phyloP scores from a whole-genome alignment of 2,888 invertebrate genomes.

The Drosophila algonquin region DNA sequence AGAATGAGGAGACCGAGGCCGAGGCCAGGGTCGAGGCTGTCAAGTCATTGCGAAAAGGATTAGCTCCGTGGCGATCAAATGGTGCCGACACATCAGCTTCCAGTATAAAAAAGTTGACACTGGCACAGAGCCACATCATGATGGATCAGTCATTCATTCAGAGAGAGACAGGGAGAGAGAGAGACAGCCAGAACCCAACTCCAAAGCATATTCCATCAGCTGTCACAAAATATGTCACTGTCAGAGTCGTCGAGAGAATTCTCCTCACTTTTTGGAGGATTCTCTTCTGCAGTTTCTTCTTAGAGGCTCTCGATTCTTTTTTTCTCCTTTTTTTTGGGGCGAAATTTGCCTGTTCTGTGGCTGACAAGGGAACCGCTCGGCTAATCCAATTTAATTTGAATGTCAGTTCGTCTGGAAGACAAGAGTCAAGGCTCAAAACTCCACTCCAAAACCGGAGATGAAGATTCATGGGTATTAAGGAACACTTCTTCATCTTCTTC shows the following conservation, averaged over 20 bases:
- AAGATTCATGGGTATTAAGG: conserved; percentile 54
- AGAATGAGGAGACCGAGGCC: conserved; percentile 25
- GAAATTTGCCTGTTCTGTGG: conserved; percentile 38
- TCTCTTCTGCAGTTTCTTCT: conserved; percentile 7
- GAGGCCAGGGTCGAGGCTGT: conserved; percentile 59
- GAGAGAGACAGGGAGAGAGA: background rate
- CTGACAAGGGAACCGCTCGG: conserved; percentile 81
- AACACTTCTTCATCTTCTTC: conserved; percentile 24
- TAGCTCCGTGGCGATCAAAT: conserved; percentile 80
- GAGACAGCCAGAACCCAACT: conserved; percentile 42
- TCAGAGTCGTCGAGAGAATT: conserved; percentile 72
- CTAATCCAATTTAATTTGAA: conserved; percentile 83
- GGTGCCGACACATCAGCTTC: conserved; percentile 75
- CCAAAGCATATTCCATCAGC: conserved; percentile 81
- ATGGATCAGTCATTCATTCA: conserved; percentile 70
- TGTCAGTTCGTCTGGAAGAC: conserved; percentile 83
- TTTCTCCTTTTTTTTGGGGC: conserved; percentile 42
- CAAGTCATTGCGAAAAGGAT: conserved; percentile 83
- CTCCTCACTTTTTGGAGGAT: conserved; percentile 9
- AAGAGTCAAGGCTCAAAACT: conserved; percentile 38
- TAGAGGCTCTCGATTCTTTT: conserved; percentile 20
- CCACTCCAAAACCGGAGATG: conserved; percentile 36
- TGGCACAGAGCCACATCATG: conserved; percentile 56
- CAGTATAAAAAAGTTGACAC: conserved; percentile 77
- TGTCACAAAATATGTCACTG: conserved; percentile 83